phyloP scores from a whole-genome alignment of 92 coral and sea anemone species.

The Palythoa grandis region DNA sequence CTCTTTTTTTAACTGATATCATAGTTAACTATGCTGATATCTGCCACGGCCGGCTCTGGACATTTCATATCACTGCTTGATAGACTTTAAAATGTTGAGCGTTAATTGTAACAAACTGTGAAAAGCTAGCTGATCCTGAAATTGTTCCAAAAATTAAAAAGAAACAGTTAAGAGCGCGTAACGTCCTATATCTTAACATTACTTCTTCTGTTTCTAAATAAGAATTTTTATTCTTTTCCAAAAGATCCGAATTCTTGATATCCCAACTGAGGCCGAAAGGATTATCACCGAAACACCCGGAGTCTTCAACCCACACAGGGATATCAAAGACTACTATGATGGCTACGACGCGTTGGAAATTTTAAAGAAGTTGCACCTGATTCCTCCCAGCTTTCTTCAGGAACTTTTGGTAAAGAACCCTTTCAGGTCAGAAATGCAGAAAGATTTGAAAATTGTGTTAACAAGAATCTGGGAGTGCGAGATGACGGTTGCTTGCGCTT shows the following conservation, averaged over 20 bases:
- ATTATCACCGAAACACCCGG: constrained; percentile 2
- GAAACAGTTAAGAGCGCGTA: no score
- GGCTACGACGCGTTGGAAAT: constrained; percentile 1
- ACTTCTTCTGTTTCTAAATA: neutral
- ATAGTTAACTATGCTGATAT: no score
- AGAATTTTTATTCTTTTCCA: neutral
- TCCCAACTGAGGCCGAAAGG: neutral
- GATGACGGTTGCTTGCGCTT: constrained; percentile 19
- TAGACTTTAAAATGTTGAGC: no score
- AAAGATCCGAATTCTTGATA: neutral
- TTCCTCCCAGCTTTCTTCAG: neutral
- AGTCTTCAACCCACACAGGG: neutral
- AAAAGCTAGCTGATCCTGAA: no score
- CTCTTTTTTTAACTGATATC: neutral
- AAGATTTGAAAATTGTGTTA: neutral
- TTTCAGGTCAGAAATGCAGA: neutral
- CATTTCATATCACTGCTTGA: no score
- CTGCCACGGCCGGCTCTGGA: no score
- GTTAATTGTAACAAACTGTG: no score
- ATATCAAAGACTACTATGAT: neutral
- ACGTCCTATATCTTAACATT: neutral
- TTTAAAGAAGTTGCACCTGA: neutral
- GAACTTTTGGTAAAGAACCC: constrained; percentile 13
- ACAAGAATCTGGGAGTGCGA: constrained; percentile 17
- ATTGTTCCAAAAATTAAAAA: no score